These are phyloP conservation scores for Setophaga petechia DNA, from an alignment of 2,113 vertebrate genomes.

Conservation along the genomic window DNA sequence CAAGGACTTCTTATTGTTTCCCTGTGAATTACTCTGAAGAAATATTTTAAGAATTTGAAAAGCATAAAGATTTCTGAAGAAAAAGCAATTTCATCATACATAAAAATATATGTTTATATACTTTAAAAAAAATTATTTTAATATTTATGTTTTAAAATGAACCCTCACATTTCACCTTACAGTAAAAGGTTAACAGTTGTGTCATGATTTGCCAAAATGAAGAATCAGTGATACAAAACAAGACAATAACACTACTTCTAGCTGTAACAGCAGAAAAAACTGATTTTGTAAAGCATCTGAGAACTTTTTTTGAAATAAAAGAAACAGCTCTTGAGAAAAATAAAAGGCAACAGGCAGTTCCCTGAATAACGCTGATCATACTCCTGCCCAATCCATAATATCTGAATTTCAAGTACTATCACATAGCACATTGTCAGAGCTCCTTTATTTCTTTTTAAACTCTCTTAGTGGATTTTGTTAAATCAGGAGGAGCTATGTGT, in stretches of 20 bases:
- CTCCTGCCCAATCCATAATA: not conserved
- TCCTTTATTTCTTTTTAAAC: not conserved
- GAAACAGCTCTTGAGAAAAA: not conserved
- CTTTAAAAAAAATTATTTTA: not conserved
- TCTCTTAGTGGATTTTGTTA: not conserved
- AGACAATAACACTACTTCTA: not conserved
- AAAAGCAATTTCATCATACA: not conserved
- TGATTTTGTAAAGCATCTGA: not conserved
- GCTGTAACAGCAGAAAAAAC: not conserved
- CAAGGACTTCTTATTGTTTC: not conserved
- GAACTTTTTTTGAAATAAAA: not conserved
- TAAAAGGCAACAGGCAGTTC: not conserved
- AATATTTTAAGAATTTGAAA: not conserved
- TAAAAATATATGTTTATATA: not conserved
- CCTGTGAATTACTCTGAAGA: not conserved
- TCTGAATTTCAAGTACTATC: not conserved
- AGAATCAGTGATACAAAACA: conserved; percentile 32
- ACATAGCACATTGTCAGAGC: not conserved
- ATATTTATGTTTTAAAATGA: not conserved
- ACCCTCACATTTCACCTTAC: conserved; percentile 15
- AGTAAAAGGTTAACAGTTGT: conserved; percentile 46
- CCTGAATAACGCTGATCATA: not conserved
- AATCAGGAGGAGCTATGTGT: not conserved
- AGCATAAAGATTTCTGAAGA: not conserved
- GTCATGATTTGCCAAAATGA: conserved; percentile 46